phyloP scores from a whole-genome alignment of 2,797 vertebrate genomes.

The Galagoides demidoff region DNA sequence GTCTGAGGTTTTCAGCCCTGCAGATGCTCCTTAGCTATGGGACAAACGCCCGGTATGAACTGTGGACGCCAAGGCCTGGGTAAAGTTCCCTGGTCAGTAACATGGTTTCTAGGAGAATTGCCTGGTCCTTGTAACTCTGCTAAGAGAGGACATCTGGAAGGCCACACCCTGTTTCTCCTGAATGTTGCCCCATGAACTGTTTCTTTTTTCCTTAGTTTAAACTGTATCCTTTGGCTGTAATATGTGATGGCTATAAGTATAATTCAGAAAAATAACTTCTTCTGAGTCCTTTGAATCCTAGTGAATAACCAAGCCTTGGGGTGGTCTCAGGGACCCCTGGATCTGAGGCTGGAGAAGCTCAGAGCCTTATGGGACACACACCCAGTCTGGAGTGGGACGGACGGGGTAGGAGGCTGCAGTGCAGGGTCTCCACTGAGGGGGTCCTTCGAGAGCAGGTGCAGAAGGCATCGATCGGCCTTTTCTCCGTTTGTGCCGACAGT shows the following conservation, averaged over 20 bases:
- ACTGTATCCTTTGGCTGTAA: neutral
- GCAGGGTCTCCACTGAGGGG: neutral
- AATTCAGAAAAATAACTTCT: neutral
- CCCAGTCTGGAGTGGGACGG: neutral
- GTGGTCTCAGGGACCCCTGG: neutral
- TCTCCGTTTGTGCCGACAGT: neutral
- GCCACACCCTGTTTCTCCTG: too few relatives aligned
- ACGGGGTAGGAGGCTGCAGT: accelerated
- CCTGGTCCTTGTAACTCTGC: accelerated
- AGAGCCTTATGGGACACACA: neutral
- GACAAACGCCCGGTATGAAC: neutral
- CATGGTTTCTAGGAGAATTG: neutral
- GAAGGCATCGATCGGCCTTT: accelerated
- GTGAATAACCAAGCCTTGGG: neutral
- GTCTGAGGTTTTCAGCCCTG: accelerated
- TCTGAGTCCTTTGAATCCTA: neutral
- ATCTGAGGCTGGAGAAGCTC: neutral
- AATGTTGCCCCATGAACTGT: neutral
- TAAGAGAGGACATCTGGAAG: neutral
- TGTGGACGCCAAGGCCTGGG: too few relatives aligned
- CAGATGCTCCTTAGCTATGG: accelerated
- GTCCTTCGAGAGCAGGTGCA: accelerated
- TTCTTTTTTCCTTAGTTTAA: neutral
- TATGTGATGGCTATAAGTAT: too few relatives aligned
- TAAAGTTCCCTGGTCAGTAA: neutral